Percentiles rank a stretch among this genome's conserved stretches.
These are phyloP conservation scores for Drosophila trichaetosa DNA, from an alignment of 2,888 invertebrate species.

Conservation along the genomic window DNA sequence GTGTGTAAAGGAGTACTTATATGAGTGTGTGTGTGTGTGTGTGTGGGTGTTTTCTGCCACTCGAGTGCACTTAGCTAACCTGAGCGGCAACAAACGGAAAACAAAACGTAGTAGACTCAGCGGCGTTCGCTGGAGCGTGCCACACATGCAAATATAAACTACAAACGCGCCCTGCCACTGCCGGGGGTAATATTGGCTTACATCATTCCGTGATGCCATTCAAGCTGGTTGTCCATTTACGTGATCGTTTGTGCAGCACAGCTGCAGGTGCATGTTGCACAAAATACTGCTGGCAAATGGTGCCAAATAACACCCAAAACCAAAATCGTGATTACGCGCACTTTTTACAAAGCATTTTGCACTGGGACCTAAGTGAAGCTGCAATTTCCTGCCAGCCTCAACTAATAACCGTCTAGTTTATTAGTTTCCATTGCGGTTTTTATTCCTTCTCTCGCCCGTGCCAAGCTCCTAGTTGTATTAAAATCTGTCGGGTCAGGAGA, in stretches of 20 bases:
- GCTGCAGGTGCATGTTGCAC: conserved; percentile 48
- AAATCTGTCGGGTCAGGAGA: conserved; percentile 40
- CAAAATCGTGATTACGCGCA: conserved; percentile 60
- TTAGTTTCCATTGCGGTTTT: conserved; percentile 22
- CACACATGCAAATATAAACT: conserved; percentile 65
- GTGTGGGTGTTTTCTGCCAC: conserved; percentile 8
- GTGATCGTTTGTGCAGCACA: conserved; percentile 54
- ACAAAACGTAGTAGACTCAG: conserved; percentile 68
- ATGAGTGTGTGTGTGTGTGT: background rate
- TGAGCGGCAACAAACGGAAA: conserved; percentile 72
- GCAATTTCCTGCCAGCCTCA: conserved; percentile 32
- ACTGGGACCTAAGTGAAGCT: conserved; percentile 10
- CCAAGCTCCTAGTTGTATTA: conserved; percentile 49
- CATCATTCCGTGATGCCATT: conserved; percentile 43
- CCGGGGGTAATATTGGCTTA: conserved; percentile 38
- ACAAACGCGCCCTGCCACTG: conserved; percentile 16
- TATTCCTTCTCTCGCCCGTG: conserved; percentile 2
- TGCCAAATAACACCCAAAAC: conserved; percentile 18
- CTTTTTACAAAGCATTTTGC: conserved; percentile 55
- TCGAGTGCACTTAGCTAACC: conserved; percentile 39
- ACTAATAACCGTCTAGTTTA: conserved; percentile 44
- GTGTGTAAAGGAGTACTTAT: background rate
- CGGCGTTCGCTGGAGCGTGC: conserved; percentile 59
- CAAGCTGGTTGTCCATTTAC: conserved; percentile 54
- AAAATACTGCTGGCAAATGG: conserved; percentile 11